phyloP scores from a whole-genome alignment of 1,140 invertebrate species.

The Piezodorus guildinii region DNA sequence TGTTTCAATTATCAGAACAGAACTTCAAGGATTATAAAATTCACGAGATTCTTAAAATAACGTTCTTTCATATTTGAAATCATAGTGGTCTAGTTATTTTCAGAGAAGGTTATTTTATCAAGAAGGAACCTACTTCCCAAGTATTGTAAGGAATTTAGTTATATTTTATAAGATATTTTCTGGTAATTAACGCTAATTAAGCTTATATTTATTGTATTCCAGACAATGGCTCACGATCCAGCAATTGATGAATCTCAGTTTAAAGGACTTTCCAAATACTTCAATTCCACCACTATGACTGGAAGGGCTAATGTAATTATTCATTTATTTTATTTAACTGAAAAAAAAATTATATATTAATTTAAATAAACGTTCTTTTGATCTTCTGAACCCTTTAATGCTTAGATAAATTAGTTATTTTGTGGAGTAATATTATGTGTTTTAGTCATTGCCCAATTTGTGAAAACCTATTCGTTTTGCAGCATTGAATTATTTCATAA shows the following conservation, averaged over 20 bases:
- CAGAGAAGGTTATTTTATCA: neutral
- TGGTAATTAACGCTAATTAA: neutral
- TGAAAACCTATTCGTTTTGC: too few relatives aligned
- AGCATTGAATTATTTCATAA: too few relatives aligned
- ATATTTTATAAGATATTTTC: neutral
- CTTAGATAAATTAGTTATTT: too few relatives aligned
- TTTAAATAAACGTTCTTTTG: too few relatives aligned
- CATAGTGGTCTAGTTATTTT: slow-evolving; percentile 1
- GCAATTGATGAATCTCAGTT: slow-evolving; percentile 28
- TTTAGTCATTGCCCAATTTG: too few relatives aligned
- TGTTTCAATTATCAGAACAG: too few relatives aligned
- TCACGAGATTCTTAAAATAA: neutral
- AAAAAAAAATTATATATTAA: neutral
- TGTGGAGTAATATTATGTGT: too few relatives aligned
- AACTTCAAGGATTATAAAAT: too few relatives aligned
- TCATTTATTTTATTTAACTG: neutral
- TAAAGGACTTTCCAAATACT: slow-evolving; percentile 30
- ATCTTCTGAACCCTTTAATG: too few relatives aligned
- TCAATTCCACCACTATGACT: slow-evolving; percentile 28
- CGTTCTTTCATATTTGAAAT: neutral
- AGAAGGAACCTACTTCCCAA: neutral
- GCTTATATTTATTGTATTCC: neutral
- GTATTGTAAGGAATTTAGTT: neutral
- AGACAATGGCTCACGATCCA: slow-evolving; percentile 24
- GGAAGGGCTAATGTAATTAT: slow-evolving; percentile 31